These are phyloP conservation scores for Dexiosoma caninum DNA, from an alignment of 2,888 invertebrate genomes.

Conservation along the genomic window DNA sequence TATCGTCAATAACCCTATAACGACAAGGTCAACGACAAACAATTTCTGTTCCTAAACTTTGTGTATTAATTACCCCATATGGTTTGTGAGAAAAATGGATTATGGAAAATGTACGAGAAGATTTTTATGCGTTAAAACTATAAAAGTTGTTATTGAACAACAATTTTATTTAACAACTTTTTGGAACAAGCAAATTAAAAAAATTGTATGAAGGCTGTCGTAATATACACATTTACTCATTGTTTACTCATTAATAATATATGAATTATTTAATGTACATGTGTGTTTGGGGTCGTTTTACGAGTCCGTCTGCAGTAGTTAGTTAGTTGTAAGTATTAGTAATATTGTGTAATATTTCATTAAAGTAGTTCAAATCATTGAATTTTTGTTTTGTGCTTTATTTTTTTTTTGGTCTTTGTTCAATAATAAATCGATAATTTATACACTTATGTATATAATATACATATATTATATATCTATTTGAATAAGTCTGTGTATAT, in stretches of 20 bases:
- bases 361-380: neutral
- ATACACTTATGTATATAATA: too few relatives aligned
- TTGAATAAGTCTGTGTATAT: too few relatives aligned
- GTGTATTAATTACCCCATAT: conserved; percentile 49
- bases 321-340: neutral
- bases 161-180: neutral
- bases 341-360: neutral
- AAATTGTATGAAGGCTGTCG: too few relatives aligned
- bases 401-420: too few relatives aligned
- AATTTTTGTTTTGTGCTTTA: too few relatives aligned
- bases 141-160: conserved; percentile 18
- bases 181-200: neutral
- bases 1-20: neutral
- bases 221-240: neutral
- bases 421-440: conserved; percentile 51
- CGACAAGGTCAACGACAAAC: neutral
- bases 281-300: too few relatives aligned
- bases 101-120: neutral
- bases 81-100: conserved; percentile 10
- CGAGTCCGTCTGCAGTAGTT: too few relatives aligned
- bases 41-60: neutral
- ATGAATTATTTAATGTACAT: neutral
- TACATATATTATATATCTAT: too few relatives aligned
- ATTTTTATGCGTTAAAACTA: conserved; percentile 48
- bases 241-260: conserved; percentile 22